These are phyloP conservation scores for Akabosia matsudoensis DNA, from an alignment of 1,140 invertebrate species.

Conservation along the genomic window DNA sequence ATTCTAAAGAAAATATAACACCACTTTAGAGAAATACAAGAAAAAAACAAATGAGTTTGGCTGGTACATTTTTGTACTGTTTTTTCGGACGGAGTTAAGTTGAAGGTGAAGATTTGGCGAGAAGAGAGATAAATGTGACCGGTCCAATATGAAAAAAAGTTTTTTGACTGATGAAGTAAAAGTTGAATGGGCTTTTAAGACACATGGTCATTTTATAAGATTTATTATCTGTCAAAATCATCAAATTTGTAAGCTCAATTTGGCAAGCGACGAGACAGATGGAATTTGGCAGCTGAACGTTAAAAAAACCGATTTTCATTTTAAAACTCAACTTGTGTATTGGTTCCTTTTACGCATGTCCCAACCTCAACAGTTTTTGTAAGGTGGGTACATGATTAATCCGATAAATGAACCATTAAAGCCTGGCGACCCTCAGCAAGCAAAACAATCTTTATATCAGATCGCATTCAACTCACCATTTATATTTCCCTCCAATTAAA, in stretches of 20 bases:
- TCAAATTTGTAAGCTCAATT: not conserved
- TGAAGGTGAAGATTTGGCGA: not conserved
- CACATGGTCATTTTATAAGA: not conserved
- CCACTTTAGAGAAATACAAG: too few species aligned
- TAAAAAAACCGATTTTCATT: too few species aligned
- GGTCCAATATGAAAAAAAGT: not conserved
- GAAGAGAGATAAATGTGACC: not conserved
- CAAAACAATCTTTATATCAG: too few species aligned
- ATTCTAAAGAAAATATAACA: not conserved
- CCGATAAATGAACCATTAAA: too few species aligned
- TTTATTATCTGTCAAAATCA: not conserved
- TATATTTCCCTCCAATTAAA: too few species aligned
- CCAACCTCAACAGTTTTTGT: too few species aligned
- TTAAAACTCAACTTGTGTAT: too few species aligned
- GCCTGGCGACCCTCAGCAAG: too few species aligned
- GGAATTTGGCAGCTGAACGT: not conserved
- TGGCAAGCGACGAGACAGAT: not conserved
- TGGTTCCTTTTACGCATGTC: too few species aligned
- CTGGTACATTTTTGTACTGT: not conserved
- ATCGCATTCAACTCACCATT: too few species aligned
- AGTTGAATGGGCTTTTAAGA: not conserved
- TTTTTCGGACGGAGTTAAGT: not conserved
- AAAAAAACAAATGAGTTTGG: not conserved
- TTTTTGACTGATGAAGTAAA: not conserved
- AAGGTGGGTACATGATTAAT: too few species aligned